phyloP scores from a whole-genome alignment of 2,797 vertebrate species.

The Epinephelus coioides region DNA sequence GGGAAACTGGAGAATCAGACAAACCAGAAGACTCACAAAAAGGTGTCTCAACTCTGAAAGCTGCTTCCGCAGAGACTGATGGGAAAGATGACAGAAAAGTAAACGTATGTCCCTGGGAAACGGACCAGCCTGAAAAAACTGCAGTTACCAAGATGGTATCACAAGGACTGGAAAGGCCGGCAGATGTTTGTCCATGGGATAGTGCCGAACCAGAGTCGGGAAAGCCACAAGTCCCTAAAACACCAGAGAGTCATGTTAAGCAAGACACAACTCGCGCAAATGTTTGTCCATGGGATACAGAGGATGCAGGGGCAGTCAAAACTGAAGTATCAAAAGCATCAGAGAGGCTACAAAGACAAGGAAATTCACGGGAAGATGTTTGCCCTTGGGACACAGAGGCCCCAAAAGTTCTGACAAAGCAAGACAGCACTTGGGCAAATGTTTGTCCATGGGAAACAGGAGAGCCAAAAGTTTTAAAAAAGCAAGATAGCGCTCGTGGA shows the following conservation, averaged over 20 bases:
- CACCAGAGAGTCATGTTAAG: neutral
- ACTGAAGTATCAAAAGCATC: constrained; percentile 13
- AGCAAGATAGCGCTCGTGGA: fast-evolving
- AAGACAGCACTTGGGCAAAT: neutral
- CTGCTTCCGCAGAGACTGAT: constrained; percentile 31
- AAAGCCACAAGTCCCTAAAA: constrained; percentile 17
- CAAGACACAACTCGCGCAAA: neutral
- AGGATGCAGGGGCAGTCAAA: constrained; percentile 21
- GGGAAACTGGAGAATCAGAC: constrained; percentile 66
- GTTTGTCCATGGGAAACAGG: constrained; percentile 54
- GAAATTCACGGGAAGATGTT: neutral
- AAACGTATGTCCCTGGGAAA: constrained; percentile 75
- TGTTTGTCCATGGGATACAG: constrained; percentile 67
- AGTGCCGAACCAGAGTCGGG: constrained; percentile 35
- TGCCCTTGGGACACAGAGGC: constrained; percentile 38
- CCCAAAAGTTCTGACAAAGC: constrained; percentile 7
- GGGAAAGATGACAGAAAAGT: constrained; percentile 35
- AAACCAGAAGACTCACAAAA: constrained; percentile 38
- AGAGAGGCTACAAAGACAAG: neutral
- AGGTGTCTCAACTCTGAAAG: constrained; percentile 10
- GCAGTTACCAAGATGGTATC: constrained; percentile 13
- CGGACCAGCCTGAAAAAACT: constrained; percentile 21
- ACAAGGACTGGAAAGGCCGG: constrained; percentile 17
- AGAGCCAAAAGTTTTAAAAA: constrained; percentile 1
- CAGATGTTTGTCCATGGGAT: constrained; percentile 63